These are phyloP conservation scores for Cetonia aurata DNA, from an alignment of 2,888 invertebrate species.

Conservation along the genomic window DNA sequence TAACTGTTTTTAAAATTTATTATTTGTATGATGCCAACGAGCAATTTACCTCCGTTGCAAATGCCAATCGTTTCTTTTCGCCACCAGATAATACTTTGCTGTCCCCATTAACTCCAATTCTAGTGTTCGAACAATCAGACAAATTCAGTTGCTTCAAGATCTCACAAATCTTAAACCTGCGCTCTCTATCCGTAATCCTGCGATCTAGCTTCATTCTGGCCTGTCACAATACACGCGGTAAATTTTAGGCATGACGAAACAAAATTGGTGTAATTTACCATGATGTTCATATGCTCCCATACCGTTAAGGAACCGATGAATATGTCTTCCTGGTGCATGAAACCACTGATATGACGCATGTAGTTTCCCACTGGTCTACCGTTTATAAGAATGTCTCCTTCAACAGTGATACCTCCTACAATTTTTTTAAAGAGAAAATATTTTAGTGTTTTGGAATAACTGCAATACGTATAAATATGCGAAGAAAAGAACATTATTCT, in stretches of 20 bases:
- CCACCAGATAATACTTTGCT: constrained; percentile 92
- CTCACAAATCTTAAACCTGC: constrained; percentile 76
- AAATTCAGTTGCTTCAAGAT: constrained; percentile 81
- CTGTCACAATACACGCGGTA: constrained; percentile 63
- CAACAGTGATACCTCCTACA: constrained; percentile 77
- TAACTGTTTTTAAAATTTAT: too few species aligned
- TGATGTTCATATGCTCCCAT: constrained; percentile 87
- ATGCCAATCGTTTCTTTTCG: constrained; percentile 91
- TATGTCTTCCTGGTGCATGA: constrained; percentile 92
- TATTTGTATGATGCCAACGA: too few species aligned
- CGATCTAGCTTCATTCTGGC: constrained; percentile 85
- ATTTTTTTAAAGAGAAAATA: constrained; percentile 2
- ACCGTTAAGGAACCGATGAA: constrained; percentile 90
- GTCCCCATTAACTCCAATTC: constrained; percentile 83
- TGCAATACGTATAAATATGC: too few species aligned
- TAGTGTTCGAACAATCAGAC: constrained; percentile 76
- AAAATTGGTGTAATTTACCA: constrained; percentile 68
- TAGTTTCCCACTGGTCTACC: constrained; percentile 78
- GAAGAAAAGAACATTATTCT: background rate
- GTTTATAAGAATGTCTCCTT: constrained; percentile 87
- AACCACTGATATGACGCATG: constrained; percentile 87
- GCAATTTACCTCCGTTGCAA: constrained; percentile 85
- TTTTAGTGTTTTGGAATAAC: background rate
- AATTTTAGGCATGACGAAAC: background rate
- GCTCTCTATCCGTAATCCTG: constrained; percentile 72